These are phyloP conservation scores for Spermophilus dauricus DNA, from an alignment of 2,113 vertebrate genomes.

Conservation along the genomic window DNA sequence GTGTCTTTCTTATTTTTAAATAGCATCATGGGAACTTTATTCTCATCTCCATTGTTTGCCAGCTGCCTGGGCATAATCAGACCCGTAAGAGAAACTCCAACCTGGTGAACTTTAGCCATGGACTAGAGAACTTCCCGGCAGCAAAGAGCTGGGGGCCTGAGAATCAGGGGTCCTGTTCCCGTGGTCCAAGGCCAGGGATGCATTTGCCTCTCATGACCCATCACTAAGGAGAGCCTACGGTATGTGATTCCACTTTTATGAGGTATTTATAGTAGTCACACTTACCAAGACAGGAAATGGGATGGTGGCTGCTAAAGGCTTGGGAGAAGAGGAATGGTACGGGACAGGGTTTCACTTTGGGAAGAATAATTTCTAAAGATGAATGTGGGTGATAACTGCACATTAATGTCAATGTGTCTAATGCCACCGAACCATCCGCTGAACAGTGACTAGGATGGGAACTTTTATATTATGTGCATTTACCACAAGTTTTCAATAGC, in stretches of 20 bases:
- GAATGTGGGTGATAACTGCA: no score
- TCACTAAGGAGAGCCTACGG: neutral
- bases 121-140: neutral
- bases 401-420: neutral
- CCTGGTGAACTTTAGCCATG: neutral
- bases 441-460: neutral
- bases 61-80: neutral
- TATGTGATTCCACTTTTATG: neutral
- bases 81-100: neutral
- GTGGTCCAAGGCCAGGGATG: neutral
- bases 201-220: neutral
- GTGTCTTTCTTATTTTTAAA: neutral
- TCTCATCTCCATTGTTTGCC: neutral
- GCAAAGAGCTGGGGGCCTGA: neutral
- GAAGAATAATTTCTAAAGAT: neutral
- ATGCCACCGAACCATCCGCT: no score
- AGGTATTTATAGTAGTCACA: fast-evolving
- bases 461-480: neutral
- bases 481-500: neutral
- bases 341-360: neutral
- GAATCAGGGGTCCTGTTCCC: neutral
- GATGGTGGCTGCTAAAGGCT: neutral
- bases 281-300: neutral
- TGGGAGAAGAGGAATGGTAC: no score
- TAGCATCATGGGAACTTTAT: neutral